Evolutionary conservation across 2,797 vertebrate species (phyloP).

Genomic region (Tokudaia muenninki): DNA sequence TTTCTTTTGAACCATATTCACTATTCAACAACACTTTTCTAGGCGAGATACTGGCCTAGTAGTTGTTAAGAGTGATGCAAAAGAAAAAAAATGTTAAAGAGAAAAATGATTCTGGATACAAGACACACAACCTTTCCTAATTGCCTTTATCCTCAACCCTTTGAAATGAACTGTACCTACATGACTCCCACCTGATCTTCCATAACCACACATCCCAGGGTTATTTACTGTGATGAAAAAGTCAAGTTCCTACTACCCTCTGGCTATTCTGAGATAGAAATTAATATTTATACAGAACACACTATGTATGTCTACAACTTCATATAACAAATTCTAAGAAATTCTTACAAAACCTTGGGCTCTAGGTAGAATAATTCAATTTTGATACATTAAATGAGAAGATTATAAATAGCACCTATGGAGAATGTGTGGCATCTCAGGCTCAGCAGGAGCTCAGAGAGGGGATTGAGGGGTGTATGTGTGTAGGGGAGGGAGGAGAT

Average conservation of each 20-base stretch:
- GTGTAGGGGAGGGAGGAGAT: neutral
- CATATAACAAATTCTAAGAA: neutral
- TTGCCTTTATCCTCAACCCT: neutral
- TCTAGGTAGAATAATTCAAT: neutral
- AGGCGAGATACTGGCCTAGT: neutral
- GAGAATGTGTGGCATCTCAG: neutral
- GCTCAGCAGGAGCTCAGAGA: neutral
- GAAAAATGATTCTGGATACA: neutral
- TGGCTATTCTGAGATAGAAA: neutral
- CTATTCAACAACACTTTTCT: neutral
- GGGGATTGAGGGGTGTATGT: neutral
- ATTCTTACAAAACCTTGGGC: neutral
- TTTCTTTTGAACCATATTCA: neutral
- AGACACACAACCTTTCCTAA: neutral
- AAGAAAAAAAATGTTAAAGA: neutral
- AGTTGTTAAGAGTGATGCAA: conserved; percentile 3
- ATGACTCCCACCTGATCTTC: neutral
- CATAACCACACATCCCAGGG: neutral
- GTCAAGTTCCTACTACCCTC: neutral
- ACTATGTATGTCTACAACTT: neutral
- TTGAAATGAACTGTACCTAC: neutral
- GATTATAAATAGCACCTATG: neutral
- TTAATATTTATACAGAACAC: neutral
- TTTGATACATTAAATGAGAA: neutral
- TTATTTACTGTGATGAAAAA: neutral